A percentile compares a stretch with the other conserved stretches of the same genome.
phyloP scores from a whole-genome alignment of 2,797 vertebrate genomes.

The Benthosema pterotum region DNA sequence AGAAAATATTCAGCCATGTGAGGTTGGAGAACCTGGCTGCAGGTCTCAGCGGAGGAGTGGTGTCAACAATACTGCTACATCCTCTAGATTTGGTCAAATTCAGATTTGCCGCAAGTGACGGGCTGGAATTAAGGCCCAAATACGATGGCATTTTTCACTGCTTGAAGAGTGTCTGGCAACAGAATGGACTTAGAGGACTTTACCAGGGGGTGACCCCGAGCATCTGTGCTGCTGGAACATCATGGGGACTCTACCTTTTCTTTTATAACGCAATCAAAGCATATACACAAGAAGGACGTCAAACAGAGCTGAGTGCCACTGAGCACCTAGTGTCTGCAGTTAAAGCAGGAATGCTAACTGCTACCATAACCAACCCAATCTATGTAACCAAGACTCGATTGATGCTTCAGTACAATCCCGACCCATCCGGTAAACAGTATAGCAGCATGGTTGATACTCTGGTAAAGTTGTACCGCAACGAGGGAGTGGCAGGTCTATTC shows the following conservation, averaged over 20 bases:
- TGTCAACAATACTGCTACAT: constrained; percentile 91
- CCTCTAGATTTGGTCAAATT: constrained; percentile 96
- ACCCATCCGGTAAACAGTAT: constrained; percentile 82
- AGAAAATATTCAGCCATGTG: constrained; percentile 75
- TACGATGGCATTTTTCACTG: constrained; percentile 93
- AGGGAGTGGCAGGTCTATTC: constrained; percentile 92
- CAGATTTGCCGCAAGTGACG: constrained; percentile 96
- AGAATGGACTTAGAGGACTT: constrained; percentile 90
- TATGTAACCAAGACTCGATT: constrained; percentile 98
- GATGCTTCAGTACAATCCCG: constrained; percentile 90
- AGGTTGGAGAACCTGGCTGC: constrained; percentile 88
- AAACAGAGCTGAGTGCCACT: constrained; percentile 82
- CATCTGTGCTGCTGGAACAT: constrained; percentile 94
- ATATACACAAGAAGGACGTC: constrained; percentile 87
- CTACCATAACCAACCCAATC: constrained; percentile 94
- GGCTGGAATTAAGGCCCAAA: constrained; percentile 91
- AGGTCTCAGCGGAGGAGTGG: constrained; percentile 89
- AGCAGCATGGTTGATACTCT: constrained; percentile 92
- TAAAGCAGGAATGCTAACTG: constrained; percentile 90
- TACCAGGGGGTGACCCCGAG: constrained; percentile 98
- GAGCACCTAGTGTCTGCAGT: constrained; percentile 94
- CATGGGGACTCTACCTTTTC: constrained; percentile 98
- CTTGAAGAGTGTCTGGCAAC: constrained; percentile 90
- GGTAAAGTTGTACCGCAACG: constrained; percentile 88
- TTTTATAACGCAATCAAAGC: constrained; percentile 97